These are phyloP conservation scores for Coregonus suidteri DNA, from an alignment of 2,797 vertebrate species.

Conservation along the genomic window DNA sequence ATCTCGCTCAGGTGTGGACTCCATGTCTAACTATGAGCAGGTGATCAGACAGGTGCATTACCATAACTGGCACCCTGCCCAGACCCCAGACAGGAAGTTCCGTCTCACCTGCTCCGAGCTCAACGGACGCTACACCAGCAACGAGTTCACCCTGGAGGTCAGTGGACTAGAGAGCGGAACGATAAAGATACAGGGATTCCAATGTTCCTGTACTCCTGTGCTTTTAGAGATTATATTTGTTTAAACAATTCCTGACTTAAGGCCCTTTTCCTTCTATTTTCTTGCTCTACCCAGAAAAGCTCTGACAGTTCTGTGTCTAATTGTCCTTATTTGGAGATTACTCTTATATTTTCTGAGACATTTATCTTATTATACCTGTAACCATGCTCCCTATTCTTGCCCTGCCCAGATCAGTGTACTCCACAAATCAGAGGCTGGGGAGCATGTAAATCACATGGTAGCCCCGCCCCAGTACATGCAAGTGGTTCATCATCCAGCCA, in stretches of 20 bases:
- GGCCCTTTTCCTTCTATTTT: not conserved
- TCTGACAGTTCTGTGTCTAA: too few species aligned
- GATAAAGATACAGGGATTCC: not conserved
- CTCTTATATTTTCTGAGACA: not conserved
- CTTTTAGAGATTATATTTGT: not conserved
- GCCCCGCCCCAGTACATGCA: conserved; percentile 87
- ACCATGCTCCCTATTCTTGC: conserved; percentile 4
- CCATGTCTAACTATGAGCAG: conserved; percentile 90
- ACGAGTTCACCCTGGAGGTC: conserved; percentile 93
- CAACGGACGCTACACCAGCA: conserved; percentile 93
- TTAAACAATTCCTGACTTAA: not conserved
- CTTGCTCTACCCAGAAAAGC: not conserved
- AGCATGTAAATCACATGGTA: conserved; percentile 83
- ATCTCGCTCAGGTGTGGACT: conserved; percentile 84
- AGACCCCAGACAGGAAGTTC: conserved; percentile 80
- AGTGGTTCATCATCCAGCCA: conserved; percentile 80
- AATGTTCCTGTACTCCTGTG: not conserved
- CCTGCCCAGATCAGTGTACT: conserved; percentile 83
- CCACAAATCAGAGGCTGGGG: conserved; percentile 78
- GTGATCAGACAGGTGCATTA: conserved; percentile 87
- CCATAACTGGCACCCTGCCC: conserved; percentile 76
- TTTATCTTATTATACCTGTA: not conserved
- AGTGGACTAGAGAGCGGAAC: conserved; percentile 29
- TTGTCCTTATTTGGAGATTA: not conserved
- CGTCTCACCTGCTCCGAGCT: conserved; percentile 93